phyloP scores from a whole-genome alignment of 1,140 invertebrate genomes.

The Lasioglossum baleicum region DNA sequence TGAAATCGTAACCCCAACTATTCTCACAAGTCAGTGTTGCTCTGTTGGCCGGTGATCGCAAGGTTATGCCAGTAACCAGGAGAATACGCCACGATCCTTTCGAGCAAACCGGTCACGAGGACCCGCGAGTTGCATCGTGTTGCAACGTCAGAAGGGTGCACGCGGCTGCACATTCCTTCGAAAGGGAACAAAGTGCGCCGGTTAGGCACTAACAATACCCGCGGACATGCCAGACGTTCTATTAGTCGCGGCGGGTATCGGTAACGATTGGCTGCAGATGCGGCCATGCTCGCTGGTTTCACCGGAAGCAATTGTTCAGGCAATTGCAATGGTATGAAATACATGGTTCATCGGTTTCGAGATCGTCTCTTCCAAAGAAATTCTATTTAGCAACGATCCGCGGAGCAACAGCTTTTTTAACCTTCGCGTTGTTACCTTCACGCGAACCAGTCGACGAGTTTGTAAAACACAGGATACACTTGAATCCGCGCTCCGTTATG shows the following conservation, averaged over 20 bases:
- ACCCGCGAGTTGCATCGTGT: constrained; percentile 51
- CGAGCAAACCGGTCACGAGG: constrained; percentile 59
- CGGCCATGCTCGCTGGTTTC: not conserved
- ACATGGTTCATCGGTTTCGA: not conserved
- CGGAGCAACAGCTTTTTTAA: too few species aligned
- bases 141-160: constrained; percentile 51
- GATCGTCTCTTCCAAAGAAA: too few species aligned
- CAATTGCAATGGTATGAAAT: not conserved
- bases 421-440: too few species aligned
- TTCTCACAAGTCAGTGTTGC: constrained; percentile 3
- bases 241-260: constrained; percentile 35
- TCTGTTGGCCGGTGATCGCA: constrained; percentile 42
- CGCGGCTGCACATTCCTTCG: constrained; percentile 46
- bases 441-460: too few species aligned
- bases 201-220: constrained; percentile 53
- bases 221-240: constrained; percentile 46
- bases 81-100: constrained; percentile 56
- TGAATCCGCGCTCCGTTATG: too few species aligned
- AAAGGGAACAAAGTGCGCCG: constrained; percentile 54
- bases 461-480: too few species aligned
- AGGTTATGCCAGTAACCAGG: constrained; percentile 58
- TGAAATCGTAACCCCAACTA: constrained; percentile 41
- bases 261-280: constrained; percentile 1
- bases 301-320: not conserved
- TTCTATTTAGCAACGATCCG: too few species aligned